These are phyloP conservation scores for Nothobranchius furzeri DNA, from an alignment of 2,113 vertebrate genomes.

Conservation along the genomic window DNA sequence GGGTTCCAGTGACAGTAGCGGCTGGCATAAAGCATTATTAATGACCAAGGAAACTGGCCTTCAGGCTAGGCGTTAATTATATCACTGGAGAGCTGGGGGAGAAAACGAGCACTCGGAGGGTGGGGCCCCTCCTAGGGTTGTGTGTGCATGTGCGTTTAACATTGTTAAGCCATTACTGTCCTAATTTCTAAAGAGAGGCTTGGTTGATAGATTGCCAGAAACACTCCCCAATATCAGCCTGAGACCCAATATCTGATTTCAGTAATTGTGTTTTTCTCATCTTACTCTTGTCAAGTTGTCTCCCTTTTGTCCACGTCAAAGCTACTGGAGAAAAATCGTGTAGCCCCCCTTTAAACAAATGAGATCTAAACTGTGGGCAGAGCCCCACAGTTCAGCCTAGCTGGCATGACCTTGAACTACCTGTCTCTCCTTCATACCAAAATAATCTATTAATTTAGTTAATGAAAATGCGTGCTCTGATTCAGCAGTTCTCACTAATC, in stretches of 20 bases:
- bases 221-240: conserved; percentile 33
- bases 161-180: conserved; percentile 68
- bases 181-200: conserved; percentile 56
- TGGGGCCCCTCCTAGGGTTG: conserved; percentile 46
- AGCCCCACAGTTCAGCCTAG: neutral
- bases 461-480: conserved; percentile 58
- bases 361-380: conserved; percentile 1
- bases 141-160: conserved; percentile 57
- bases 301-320: conserved; percentile 30
- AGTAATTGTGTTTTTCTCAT: conserved; percentile 40
- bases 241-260: conserved; percentile 28
- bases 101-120: conserved; percentile 49
- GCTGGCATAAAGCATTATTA: conserved; percentile 79
- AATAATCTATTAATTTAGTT: conserved; percentile 60
- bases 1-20: conserved; percentile 72
- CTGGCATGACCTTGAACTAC: conserved; percentile 49
- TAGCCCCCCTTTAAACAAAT: conserved; percentile 14
- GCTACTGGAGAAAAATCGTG: conserved; percentile 15
- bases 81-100: conserved; percentile 72
- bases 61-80: conserved; percentile 81
- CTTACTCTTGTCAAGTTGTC: conserved; percentile 32
- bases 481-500: conserved; percentile 57
- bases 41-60: conserved; percentile 78
- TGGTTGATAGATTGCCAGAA: conserved; percentile 51
- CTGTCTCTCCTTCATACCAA: conserved; percentile 41